These are phyloP conservation scores for Ictalurus furcatus DNA, from an alignment of 2,113 vertebrate species.

Conservation along the genomic window DNA sequence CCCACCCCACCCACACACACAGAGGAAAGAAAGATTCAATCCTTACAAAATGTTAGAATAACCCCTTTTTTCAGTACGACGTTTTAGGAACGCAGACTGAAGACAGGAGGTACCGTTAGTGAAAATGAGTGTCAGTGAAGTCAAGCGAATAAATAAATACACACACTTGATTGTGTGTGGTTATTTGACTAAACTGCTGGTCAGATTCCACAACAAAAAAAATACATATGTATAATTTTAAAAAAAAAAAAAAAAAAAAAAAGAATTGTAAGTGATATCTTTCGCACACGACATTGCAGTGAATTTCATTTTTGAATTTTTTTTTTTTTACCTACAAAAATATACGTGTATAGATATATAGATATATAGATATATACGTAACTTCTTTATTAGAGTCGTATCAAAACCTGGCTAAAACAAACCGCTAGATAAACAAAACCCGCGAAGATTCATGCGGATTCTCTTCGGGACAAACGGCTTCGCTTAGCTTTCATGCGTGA, in stretches of 20 bases:
- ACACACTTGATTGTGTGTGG: background rate
- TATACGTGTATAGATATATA: constrained; percentile 53
- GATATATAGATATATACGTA: constrained; percentile 6
- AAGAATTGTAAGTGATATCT: background rate
- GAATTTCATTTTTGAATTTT: constrained; percentile 10
- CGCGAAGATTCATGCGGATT: constrained; percentile 55
- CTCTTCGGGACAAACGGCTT: constrained; percentile 17
- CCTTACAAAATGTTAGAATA: constrained; percentile 12
- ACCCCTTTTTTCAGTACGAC: no score
- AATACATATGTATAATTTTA: no score
- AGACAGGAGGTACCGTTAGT: constrained; percentile 39
- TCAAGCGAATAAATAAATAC: constrained; percentile 51
- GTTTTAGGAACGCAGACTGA: constrained; percentile 33
- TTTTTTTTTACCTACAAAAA: constrained; percentile 56
- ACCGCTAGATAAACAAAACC: constrained; percentile 15
- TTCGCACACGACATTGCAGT: background rate
- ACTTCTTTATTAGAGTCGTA: constrained; percentile 27
- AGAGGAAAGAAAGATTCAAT: background rate
- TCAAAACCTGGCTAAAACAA: constrained; percentile 37
- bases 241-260: background rate
- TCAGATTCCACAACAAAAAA: background rate
- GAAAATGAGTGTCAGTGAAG: constrained; percentile 22
- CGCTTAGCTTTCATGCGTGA: constrained; percentile 47
- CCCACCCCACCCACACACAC: background rate
- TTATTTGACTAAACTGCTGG: background rate